These are phyloP conservation scores for Apodemia zela DNA, from an alignment of 2,888 invertebrate species.

Conservation along the genomic window DNA sequence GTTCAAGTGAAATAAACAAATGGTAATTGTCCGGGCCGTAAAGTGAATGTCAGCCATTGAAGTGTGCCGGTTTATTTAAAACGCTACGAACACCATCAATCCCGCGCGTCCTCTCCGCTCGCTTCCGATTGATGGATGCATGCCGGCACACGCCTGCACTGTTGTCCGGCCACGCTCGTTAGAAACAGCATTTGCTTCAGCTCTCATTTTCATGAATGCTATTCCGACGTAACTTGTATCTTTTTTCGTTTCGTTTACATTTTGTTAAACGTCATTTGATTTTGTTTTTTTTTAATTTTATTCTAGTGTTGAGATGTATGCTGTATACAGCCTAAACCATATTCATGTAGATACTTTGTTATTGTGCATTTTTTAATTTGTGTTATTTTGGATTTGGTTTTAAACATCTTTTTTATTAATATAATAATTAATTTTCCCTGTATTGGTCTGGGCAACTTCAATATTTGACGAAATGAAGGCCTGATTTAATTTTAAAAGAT, in stretches of 20 bases:
- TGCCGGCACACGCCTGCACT: constrained; percentile 9
- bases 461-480: too few species aligned
- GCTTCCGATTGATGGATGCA: constrained; percentile 29
- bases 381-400: background rate
- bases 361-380: background rate
- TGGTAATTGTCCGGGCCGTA: constrained; percentile 2
- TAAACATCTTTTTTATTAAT: too few species aligned
- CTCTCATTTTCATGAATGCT: background rate
- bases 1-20: constrained; percentile 11
- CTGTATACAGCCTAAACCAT: background rate
- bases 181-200: constrained; percentile 20
- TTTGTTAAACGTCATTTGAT: background rate
- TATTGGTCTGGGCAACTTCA: too few species aligned
- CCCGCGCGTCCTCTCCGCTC: constrained; percentile 18
- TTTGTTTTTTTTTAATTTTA: background rate
- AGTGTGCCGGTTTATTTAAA: constrained; percentile 9
- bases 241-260: background rate
- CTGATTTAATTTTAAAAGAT: too few species aligned
- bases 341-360: background rate
- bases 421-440: too few species aligned
- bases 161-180: background rate
- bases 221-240: constrained; percentile 3
- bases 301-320: background rate
- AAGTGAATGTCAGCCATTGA: constrained; percentile 12
- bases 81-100: constrained; percentile 20